Evolutionary conservation across 1,140 invertebrate species (phyloP), one percentile per base, ranked within the genome.

Genomic region (Saxidomus purpurata): DNA sequence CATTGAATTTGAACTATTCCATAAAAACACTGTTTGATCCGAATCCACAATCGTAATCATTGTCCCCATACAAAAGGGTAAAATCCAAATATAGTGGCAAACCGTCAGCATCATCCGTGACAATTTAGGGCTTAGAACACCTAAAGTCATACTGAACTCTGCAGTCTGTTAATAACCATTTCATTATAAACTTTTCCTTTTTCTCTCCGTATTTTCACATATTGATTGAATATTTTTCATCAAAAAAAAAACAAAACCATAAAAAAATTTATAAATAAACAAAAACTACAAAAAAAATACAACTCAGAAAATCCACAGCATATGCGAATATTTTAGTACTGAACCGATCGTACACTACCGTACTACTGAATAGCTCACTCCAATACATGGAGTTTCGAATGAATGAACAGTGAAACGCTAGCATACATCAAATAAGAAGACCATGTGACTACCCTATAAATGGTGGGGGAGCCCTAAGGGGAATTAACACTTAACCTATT

Each of bases 11-110:
- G 49, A 63, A 31, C 19, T 79, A 79, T 87, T 87, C 85, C 85
- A 87, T n/a, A 36, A 22, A 79, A 79, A 31, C 25, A 25, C 19
- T 47, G 55, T 79, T 55, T 87, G 71, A 17, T 79, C 85, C 40
- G 85, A 77, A n/a, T 87, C 76, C 52, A 87, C 85, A 38, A 87
- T 38, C 13, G 69, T 79, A 0, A 87, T 87, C 19, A 87, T 43
- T 15, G 74, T 63, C 85, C 85, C 85, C 85, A 87, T 79, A 87
- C 85, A 87, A 63, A 87, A 79, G 85, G 85, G 85, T 79, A 87
- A 47, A 43, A 87, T 87, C 85, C 85, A 87, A 76, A 76, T 36
- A 74, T 79, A 79, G 8, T 87, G 47, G 28, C 67, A 87, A 77
- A 36, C 47, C 69, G 55, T 34, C 63, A 17, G 52, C 85, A 87